Percentiles rank a stretch among this genome's conserved stretches.
Conservation (phyloP, 2,113 vertebrate genomes). For the Callospermophilus lateralis region DNA sequence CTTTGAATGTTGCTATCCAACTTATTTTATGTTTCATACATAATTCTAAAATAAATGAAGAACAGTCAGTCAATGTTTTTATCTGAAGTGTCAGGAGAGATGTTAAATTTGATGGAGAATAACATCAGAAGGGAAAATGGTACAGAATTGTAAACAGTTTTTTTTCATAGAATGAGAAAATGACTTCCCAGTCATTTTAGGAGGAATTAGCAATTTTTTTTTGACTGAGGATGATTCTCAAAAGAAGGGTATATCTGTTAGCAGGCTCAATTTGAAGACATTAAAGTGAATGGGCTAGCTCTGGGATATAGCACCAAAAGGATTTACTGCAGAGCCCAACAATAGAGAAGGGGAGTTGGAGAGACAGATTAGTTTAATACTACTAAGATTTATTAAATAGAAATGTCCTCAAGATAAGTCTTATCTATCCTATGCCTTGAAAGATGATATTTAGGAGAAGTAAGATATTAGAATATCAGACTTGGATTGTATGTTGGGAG, state of each 20-base stretch:
- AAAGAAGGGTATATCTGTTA: neutral
- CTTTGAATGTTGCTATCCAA: neutral
- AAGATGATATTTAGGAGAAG: neutral
- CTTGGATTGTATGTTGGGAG: neutral
- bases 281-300: neutral
- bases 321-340: neutral
- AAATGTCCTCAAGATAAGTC: neutral
- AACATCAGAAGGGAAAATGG: neutral
- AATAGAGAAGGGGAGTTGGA: neutral
- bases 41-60: neutral
- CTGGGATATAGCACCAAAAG: neutral
- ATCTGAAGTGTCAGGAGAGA: neutral
- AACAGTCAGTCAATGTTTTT: neutral
- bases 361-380: neutral
- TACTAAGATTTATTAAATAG: neutral
- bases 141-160: neutral
- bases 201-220: neutral
- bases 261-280: neutral
- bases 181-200: neutral
- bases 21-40: neutral
- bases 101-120: neutral
- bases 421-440: neutral
- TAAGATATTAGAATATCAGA: neutral
- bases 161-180: neutral
- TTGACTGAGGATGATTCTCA: neutral